Conservation (phyloP, 92 coral and sea anemone species). For the Parazoanthus atlanticus region DNA sequence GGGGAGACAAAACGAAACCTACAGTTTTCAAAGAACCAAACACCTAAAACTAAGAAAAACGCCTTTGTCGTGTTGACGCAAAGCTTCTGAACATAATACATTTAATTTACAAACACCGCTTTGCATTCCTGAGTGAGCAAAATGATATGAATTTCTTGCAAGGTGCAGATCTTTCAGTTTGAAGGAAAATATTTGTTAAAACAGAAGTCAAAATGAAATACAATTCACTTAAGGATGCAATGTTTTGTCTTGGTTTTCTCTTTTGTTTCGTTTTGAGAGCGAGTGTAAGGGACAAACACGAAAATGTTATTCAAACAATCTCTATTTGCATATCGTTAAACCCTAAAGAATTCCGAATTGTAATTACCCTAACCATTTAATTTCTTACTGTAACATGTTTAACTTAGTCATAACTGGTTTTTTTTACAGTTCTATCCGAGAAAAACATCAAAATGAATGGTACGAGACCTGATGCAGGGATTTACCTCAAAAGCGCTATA, state of each 20-base stretch:
- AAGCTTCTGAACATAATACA: background rate
- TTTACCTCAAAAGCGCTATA: background rate
- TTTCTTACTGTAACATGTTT: conserved; percentile 18
- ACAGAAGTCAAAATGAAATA: background rate
- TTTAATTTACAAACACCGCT: background rate
- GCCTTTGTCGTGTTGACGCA: background rate
- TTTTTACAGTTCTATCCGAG: background rate
- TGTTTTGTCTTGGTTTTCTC: background rate
- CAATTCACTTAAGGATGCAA: background rate
- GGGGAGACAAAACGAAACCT: background rate
- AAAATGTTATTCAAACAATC: conserved; percentile 13
- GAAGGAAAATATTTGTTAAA: background rate
- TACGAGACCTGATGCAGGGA: background rate
- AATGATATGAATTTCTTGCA: no score
- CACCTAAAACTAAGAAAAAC: background rate
- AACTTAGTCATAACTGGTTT: background rate
- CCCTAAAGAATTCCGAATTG: conserved; percentile 14
- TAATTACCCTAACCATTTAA: conserved; percentile 7
- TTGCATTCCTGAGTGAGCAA: background rate
- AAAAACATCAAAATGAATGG: background rate
- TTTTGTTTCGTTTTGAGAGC: background rate
- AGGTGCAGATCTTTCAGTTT: background rate
- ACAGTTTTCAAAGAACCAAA: background rate
- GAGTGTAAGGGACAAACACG: background rate
- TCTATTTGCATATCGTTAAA: conserved; percentile 36